phyloP scores from a whole-genome alignment of 2,797 vertebrate species.

The Menidia menidia region DNA sequence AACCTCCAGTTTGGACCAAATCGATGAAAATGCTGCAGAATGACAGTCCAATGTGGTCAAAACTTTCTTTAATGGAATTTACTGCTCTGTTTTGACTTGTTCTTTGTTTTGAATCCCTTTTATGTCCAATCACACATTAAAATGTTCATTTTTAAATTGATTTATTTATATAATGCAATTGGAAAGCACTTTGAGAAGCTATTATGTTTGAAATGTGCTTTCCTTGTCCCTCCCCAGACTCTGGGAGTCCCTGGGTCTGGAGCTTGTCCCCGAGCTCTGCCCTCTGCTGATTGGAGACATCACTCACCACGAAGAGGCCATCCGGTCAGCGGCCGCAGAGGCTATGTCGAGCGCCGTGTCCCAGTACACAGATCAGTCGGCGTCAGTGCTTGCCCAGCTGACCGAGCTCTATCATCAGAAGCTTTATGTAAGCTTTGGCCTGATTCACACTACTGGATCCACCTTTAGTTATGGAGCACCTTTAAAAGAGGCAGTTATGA shows the following conservation, averaged over 20 bases:
- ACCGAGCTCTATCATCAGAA: slow-evolving; percentile 97
- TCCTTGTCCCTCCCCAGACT: slow-evolving; percentile 77
- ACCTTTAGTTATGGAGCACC: neutral
- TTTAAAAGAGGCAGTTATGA: neutral
- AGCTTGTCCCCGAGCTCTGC: slow-evolving; percentile 92
- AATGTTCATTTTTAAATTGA: no score
- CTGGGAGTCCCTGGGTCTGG: slow-evolving; percentile 91
- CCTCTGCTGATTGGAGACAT: slow-evolving; percentile 92
- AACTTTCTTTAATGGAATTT: no score
- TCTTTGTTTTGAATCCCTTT: no score
- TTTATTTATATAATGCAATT: no score
- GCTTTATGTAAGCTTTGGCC: slow-evolving; percentile 87
- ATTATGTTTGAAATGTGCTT: neutral
- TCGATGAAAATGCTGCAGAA: no score
- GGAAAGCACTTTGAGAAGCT: no score
- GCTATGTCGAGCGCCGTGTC: slow-evolving; percentile 92
- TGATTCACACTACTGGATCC: neutral
- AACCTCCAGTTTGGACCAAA: no score
- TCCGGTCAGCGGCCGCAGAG: slow-evolving; percentile 91
- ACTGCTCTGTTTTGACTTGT: no score
- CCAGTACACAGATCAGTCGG: slow-evolving; percentile 89
- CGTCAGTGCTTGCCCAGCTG: slow-evolving; percentile 89
- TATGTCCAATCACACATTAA: no score
- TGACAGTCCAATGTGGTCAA: no score
- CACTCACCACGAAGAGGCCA: slow-evolving; percentile 92